Percentiles rank a stretch among this genome's conserved stretches.
Evolutionary conservation across 92 coral and sea anemone genomes (phyloP).

Genomic region (Epizoanthus rinbou): DNA sequence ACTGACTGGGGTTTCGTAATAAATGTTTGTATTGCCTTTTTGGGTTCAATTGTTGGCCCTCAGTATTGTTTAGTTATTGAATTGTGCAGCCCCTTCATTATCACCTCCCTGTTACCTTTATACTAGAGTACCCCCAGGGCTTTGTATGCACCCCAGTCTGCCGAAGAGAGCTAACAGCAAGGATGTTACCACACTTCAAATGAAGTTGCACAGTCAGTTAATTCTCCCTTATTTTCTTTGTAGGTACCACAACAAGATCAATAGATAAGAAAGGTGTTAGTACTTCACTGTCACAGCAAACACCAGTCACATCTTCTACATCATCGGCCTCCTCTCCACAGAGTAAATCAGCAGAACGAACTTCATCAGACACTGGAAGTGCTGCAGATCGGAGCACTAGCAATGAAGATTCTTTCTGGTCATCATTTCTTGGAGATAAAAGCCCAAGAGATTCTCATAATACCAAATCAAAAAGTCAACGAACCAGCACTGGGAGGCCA

Average conservation of each 20-base stretch:
- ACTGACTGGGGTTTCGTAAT: too few species aligned
- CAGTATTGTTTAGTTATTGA: too few species aligned
- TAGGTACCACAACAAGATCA: constrained; percentile 10
- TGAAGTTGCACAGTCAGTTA: neutral
- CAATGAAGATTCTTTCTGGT: constrained; percentile 79
- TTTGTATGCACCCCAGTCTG: too few species aligned
- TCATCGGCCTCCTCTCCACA: constrained; percentile 8
- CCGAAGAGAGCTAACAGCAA: too few species aligned
- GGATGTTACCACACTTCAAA: neutral
- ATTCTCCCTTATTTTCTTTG: neutral
- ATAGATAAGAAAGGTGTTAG: constrained; percentile 26
- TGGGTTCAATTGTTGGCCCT: too few species aligned
- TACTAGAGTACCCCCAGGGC: too few species aligned
- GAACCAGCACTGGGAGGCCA: constrained; percentile 32
- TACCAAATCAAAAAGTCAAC: constrained; percentile 34
- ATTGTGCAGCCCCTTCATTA: too few species aligned
- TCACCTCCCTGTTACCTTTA: too few species aligned
- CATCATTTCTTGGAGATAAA: constrained; percentile 79
- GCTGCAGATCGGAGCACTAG: neutral
- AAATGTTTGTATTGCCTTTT: too few species aligned
- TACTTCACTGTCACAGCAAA: neutral
- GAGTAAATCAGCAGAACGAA: constrained; percentile 24
- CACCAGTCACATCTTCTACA: constrained; percentile 4
- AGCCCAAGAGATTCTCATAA: neutral
- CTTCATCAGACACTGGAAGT: constrained; percentile 34